phyloP scores from a whole-genome alignment of 1,140 invertebrate species.

The Uloborus diversus region DNA sequence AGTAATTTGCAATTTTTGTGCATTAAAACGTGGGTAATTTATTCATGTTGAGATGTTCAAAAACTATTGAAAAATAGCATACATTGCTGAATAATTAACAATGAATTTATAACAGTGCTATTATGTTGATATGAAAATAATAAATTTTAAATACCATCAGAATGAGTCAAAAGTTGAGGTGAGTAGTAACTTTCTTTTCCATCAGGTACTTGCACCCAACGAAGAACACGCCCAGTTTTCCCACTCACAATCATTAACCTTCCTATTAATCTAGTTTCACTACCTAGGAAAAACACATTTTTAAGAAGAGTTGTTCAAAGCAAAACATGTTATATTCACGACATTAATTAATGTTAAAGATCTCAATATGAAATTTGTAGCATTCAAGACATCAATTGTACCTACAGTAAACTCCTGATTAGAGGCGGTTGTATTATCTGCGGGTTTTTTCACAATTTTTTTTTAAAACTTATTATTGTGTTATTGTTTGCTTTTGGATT shows the following conservation, averaged over 20 bases:
- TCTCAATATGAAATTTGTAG: too few relatives aligned
- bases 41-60: too few relatives aligned
- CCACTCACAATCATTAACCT: slow-evolving; percentile 78
- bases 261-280: slow-evolving; percentile 66
- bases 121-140: not conserved
- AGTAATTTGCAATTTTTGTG: too few relatives aligned
- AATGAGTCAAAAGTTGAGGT: slow-evolving; percentile 72
- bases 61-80: too few relatives aligned
- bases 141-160: slow-evolving; percentile 68
- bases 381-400: too few relatives aligned
- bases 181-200: slow-evolving; percentile 77
- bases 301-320: not conserved
- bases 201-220: slow-evolving; percentile 73
- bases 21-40: too few relatives aligned
- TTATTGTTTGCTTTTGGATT: too few relatives aligned
- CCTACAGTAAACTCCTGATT: too few relatives aligned
- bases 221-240: slow-evolving; percentile 73
- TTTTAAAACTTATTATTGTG: too few relatives aligned
- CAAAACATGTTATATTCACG: not conserved
- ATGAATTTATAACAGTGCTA: not conserved
- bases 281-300: slow-evolving; percentile 57
- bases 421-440: too few relatives aligned
- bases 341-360: not conserved
- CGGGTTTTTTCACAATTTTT: too few relatives aligned
- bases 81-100: not conserved